Conservation (phyloP, 2,797 vertebrate species). For the Acanthopagrus latus region DNA sequence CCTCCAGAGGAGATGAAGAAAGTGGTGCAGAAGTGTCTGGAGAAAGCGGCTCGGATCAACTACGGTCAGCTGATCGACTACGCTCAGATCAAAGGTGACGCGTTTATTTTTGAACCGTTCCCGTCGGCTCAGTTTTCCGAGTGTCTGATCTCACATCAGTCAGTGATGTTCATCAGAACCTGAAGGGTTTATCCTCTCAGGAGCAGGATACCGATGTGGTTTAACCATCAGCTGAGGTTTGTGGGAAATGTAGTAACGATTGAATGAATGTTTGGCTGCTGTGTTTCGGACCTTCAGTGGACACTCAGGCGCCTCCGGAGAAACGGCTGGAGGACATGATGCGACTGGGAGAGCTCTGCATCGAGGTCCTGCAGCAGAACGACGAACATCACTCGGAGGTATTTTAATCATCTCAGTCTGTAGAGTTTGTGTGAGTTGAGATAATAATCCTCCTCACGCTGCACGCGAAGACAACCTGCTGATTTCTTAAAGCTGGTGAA, state of each 20-base stretch:
- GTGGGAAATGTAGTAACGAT: constrained; percentile 6
- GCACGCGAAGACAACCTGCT: too few relatives aligned
- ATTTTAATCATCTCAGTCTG: neutral
- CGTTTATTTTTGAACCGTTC: too few relatives aligned
- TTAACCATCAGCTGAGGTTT: neutral
- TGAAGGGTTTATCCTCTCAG: too few relatives aligned
- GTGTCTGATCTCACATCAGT: too few relatives aligned
- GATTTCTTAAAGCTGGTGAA: too few relatives aligned
- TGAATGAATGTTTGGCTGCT: neutral
- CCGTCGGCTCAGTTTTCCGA: too few relatives aligned
- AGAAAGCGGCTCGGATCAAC: constrained; percentile 95
- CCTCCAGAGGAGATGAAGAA: constrained; percentile 95
- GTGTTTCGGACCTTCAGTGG: constrained; percentile 57
- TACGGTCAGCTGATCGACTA: constrained; percentile 96
- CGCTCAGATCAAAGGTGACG: constrained; percentile 89
- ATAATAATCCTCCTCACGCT: too few relatives aligned
- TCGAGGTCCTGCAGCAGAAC: constrained; percentile 97
- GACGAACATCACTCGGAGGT: constrained; percentile 98
- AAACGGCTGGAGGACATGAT: constrained; percentile 93
- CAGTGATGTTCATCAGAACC: too few relatives aligned
- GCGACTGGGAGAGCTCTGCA: constrained; percentile 94
- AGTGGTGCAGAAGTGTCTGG: constrained; percentile 93
- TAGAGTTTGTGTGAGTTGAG: neutral
- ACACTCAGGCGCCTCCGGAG: constrained; percentile 87
- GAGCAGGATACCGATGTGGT: neutral